A percentile compares a stretch with the other conserved stretches of the same genome.
Conservation (phyloP, 2,888 invertebrate species). For the Odontomyia ornata region DNA sequence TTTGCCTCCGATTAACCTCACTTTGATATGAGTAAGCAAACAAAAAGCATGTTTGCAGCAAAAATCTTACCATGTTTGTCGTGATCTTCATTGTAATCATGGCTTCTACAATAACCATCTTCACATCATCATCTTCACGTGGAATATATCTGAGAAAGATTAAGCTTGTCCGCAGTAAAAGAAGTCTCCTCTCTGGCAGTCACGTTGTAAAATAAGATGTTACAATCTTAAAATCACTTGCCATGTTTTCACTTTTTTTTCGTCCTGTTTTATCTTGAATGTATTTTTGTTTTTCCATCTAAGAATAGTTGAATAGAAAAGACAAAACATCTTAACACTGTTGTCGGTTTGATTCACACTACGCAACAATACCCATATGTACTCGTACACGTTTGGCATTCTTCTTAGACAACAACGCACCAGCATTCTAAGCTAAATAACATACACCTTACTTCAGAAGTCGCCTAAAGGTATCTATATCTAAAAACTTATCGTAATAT, state of each 20-base stretch:
- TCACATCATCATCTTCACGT: neutral
- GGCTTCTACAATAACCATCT: neutral
- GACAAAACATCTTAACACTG: too few species aligned
- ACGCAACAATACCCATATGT: neutral
- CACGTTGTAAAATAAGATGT: constrained; percentile 27
- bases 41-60: neutral
- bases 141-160: neutral
- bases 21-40: neutral
- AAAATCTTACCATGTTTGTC: neutral
- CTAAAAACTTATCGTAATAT: neutral
- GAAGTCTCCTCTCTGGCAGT: neutral
- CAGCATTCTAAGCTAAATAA: neutral
- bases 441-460: too few species aligned
- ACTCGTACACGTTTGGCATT: neutral
- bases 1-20: neutral
- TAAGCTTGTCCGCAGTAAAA: too few species aligned
- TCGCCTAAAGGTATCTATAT: neutral
- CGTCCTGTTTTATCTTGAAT: neutral
- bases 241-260: constrained; percentile 21
- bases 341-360: neutral
- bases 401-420: neutral
- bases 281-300: too few species aligned
- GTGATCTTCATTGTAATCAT: constrained; percentile 24
- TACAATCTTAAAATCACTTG: constrained; percentile 7
- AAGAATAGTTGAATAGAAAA: too few species aligned